Percentiles rank a stretch among this genome's conserved stretches.
phyloP scores from a whole-genome alignment of 1,140 invertebrate species.

The Geopemphigus sp. region DNA sequence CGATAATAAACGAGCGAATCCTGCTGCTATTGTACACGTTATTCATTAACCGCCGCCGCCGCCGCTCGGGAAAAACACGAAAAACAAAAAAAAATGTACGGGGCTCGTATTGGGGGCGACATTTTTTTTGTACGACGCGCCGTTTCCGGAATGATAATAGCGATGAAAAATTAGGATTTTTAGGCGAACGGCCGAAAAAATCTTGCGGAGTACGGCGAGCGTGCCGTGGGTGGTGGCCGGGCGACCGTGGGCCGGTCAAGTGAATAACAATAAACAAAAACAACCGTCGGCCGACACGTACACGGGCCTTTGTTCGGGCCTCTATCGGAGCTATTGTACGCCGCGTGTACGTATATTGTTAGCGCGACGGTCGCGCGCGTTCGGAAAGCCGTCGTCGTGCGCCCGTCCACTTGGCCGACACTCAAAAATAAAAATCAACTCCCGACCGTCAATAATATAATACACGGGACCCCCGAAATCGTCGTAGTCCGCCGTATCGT shows the following conservation, averaged over 20 bases:
- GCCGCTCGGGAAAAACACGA: not conserved
- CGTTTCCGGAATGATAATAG: not conserved
- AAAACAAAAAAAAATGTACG: no score
- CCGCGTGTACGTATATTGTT: no score
- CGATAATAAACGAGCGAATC: not conserved
- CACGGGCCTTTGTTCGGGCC: not conserved
- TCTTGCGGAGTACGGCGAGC: not conserved
- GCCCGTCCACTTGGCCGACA: no score
- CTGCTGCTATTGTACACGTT: slow-evolving; percentile 19
- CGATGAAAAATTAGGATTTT: slow-evolving; percentile 1
- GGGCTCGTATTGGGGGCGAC: no score
- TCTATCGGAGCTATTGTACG: slow-evolving; percentile 6
- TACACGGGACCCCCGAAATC: no score
- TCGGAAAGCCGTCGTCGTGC: no score
- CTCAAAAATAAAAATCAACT: no score
- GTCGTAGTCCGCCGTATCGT: no score
- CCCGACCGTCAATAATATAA: no score
- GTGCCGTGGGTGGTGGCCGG: no score
- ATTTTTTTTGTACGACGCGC: not conserved
- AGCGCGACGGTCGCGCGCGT: no score
- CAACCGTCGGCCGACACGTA: not conserved
- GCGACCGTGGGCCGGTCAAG: not conserved
- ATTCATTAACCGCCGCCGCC: slow-evolving; percentile 3
- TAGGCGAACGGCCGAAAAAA: slow-evolving; percentile 4
- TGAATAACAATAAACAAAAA: slow-evolving; percentile 6